Conservation (phyloP, 1,140 invertebrate genomes). For the Zaprionus ornatus region DNA sequence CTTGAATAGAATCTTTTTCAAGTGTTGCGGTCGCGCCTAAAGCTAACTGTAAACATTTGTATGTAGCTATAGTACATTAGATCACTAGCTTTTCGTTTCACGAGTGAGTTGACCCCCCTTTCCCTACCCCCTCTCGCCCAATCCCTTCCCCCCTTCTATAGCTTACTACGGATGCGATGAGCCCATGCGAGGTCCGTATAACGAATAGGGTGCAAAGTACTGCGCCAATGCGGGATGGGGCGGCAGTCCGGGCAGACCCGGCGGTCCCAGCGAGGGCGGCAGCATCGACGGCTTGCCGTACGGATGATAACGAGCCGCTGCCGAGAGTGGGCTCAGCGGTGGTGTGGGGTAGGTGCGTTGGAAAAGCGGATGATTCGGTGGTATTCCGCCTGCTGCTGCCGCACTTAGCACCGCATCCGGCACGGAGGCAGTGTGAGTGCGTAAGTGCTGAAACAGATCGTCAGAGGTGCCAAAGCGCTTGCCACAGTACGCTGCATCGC, state of each 20-base stretch:
- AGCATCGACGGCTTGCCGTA: slow-evolving; percentile 91
- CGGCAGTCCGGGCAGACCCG: slow-evolving; percentile 86
- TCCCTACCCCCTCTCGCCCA: slow-evolving; percentile 26
- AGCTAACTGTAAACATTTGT: slow-evolving; percentile 73
- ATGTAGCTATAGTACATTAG: slow-evolving; percentile 79
- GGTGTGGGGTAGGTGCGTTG: slow-evolving; percentile 94
- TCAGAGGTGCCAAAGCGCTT: slow-evolving; percentile 95
- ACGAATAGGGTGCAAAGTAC: slow-evolving; percentile 93
- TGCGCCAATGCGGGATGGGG: slow-evolving; percentile 88
- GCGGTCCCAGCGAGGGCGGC: slow-evolving; percentile 77
- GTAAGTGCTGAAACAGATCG: slow-evolving; percentile 94
- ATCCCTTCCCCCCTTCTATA: neutral
- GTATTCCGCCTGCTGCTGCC: slow-evolving; percentile 83
- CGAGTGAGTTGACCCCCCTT: slow-evolving; percentile 60
- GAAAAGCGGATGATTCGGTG: slow-evolving; percentile 88
- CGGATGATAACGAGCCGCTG: slow-evolving; percentile 92
- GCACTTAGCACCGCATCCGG: slow-evolving; percentile 85
- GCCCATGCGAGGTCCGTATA: slow-evolving; percentile 93
- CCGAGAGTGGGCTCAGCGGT: slow-evolving; percentile 91
- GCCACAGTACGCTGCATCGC: slow-evolving; percentile 94
- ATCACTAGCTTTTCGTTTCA: slow-evolving; percentile 82
- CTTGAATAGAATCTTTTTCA: slow-evolving; percentile 45
- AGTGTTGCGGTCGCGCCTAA: slow-evolving; percentile 54
- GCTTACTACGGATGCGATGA: slow-evolving; percentile 87
- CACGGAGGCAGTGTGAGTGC: slow-evolving; percentile 91